Evolutionary conservation across 2,797 vertebrate genomes (phyloP).

Genomic region (Labeo calbasu): DNA sequence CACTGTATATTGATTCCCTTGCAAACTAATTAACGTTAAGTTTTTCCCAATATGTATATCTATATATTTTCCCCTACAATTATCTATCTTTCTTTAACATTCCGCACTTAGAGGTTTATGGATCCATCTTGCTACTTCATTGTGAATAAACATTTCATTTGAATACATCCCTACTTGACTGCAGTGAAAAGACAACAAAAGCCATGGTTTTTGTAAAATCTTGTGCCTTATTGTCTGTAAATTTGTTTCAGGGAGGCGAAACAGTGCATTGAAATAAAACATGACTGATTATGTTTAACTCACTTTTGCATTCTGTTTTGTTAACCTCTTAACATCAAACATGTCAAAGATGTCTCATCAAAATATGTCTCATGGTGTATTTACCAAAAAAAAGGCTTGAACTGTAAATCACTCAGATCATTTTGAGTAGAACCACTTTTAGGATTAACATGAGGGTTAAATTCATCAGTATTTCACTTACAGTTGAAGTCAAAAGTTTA

Average conservation of each 20-base stretch:
- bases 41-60: neutral
- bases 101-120: conserved; percentile 23
- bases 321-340: neutral
- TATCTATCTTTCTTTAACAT: conserved; percentile 12
- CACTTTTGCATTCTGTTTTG: neutral
- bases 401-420: neutral
- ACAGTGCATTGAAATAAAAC: conserved; percentile 25
- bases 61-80: neutral
- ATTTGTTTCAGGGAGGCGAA: neutral
- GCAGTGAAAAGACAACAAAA: conserved; percentile 28
- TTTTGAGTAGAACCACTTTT: neutral
- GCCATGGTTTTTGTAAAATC: conserved; percentile 32
- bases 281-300: conserved; percentile 14
- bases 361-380: neutral
- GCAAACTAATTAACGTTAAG: conserved; percentile 3
- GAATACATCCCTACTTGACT: neutral
- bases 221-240: conserved; percentile 46
- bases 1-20: neutral
- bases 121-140: conserved; percentile 9
- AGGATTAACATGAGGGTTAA: neutral
- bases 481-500: too few relatives aligned
- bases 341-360: neutral
- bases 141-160: conserved; percentile 15
- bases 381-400: neutral
- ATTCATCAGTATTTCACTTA: neutral